These are phyloP conservation scores for Lutraria lutraria DNA, from an alignment of 2,888 invertebrate species.

Conservation along the genomic window DNA sequence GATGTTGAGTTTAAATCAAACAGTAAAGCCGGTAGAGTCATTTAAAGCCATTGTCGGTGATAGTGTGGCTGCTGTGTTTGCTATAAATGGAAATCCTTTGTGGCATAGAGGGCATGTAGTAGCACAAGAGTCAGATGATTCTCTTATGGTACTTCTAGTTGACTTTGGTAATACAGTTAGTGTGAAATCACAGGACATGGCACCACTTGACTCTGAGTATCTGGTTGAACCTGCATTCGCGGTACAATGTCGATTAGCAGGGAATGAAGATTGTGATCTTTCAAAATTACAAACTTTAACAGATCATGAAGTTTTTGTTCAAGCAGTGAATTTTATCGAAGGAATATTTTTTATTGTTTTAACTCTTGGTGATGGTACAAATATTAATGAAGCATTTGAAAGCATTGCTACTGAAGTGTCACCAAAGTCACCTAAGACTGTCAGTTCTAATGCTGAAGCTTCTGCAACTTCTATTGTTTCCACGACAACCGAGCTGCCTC, in stretches of 20 bases:
- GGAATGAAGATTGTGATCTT: slow-evolving; percentile 47
- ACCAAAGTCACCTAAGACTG: not conserved
- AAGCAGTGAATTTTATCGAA: slow-evolving; percentile 47
- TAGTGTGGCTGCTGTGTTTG: slow-evolving; percentile 67
- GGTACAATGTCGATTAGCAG: slow-evolving; percentile 63
- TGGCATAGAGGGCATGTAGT: slow-evolving; percentile 52
- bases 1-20: slow-evolving; percentile 87
- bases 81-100: slow-evolving; percentile 37
- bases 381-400: slow-evolving; percentile 44
- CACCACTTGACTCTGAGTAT: slow-evolving; percentile 67
- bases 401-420: not conserved
- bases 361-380: slow-evolving; percentile 37
- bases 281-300: slow-evolving; percentile 27
- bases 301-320: slow-evolving; percentile 34
- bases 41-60: slow-evolving; percentile 68
- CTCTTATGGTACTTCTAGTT: slow-evolving; percentile 89
- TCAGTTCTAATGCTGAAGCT: not conserved
- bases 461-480: not conserved
- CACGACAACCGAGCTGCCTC: not conserved
- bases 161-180: slow-evolving; percentile 91
- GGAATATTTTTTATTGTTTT: slow-evolving; percentile 40
- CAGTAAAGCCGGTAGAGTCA: slow-evolving; percentile 76
- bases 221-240: slow-evolving; percentile 53
- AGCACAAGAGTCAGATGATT: slow-evolving; percentile 85
- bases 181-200: slow-evolving; percentile 88